Evolutionary conservation across 2,888 invertebrate species (phyloP).

Genomic region (Lypha dubia): DNA sequence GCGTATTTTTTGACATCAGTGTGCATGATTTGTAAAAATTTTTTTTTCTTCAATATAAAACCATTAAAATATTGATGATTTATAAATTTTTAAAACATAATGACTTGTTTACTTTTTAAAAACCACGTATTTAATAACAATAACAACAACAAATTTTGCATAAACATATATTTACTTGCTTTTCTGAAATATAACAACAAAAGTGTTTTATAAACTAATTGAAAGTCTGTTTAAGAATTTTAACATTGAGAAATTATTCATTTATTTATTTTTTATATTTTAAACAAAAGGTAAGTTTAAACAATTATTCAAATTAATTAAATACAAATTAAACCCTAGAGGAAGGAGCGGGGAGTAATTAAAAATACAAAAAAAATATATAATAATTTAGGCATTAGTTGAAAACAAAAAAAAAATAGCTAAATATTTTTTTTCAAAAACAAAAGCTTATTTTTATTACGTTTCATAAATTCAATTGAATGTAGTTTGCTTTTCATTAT

Average conservation of each 20-base stretch:
- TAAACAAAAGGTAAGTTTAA: constrained; percentile 42
- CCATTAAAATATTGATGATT: background rate
- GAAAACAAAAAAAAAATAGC: constrained; percentile 8
- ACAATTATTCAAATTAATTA: constrained; percentile 11
- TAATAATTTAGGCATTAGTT: constrained; percentile 54
- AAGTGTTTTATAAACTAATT: constrained; percentile 45
- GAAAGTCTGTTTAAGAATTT: constrained; percentile 40
- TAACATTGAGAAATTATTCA: background rate
- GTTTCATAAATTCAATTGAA: constrained; percentile 20
- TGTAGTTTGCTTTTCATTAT: constrained; percentile 50
- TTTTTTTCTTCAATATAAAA: background rate
- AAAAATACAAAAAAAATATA: constrained; percentile 33
- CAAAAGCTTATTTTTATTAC: background rate
- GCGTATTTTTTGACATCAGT: background rate
- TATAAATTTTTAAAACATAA: background rate
- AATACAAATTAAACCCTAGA: constrained; percentile 26
- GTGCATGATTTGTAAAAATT: no score
- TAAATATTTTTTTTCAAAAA: constrained; percentile 30
- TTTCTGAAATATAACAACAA: background rate
- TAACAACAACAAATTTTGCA: background rate
- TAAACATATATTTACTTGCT: no score
- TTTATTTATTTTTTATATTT: background rate
- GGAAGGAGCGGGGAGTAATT: constrained; percentile 69
- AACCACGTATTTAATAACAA: background rate
- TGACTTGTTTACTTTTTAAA: background rate